Conservation (phyloP, 2,888 invertebrate genomes). For the Idaea straminata region DNA sequence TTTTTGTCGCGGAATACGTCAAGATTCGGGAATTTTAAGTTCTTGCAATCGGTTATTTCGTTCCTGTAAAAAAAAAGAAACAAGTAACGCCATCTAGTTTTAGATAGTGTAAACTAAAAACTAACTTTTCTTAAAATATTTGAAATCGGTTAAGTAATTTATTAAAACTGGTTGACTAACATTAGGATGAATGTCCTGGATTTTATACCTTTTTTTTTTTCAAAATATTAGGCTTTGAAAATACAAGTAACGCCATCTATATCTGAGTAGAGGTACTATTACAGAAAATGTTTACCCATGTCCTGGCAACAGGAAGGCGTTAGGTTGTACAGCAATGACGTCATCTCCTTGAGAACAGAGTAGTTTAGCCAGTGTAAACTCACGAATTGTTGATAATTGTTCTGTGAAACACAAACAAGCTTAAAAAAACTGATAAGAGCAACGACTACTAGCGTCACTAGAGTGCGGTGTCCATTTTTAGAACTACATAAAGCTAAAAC, state of each 20-base stretch:
- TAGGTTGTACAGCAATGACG: slow-evolving; percentile 37
- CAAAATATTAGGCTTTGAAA: no score
- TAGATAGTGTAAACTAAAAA: no score
- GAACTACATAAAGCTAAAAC: neutral
- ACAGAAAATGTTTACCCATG: slow-evolving; percentile 29
- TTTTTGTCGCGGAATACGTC: neutral
- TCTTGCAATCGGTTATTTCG: neutral
- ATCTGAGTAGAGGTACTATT: no score
- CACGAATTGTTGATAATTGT: slow-evolving; percentile 88
- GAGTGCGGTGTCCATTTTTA: no score
- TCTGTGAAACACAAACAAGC: slow-evolving; percentile 61
- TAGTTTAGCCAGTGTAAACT: slow-evolving; percentile 84
- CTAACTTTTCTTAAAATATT: no score
- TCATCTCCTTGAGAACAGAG: slow-evolving; percentile 90
- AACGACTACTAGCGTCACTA: neutral
- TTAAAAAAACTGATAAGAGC: neutral
- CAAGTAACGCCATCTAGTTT: no score
- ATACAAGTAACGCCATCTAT: no score
- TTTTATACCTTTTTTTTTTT: neutral
- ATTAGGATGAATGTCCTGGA: no score
- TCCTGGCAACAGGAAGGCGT: slow-evolving; percentile 34
- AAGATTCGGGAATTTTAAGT: neutral
- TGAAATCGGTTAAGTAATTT: no score
- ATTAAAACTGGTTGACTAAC: no score
- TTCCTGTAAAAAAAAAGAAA: neutral